Conservation (phyloP, 2,888 invertebrate species). For the Cantharis lateralis region DNA sequence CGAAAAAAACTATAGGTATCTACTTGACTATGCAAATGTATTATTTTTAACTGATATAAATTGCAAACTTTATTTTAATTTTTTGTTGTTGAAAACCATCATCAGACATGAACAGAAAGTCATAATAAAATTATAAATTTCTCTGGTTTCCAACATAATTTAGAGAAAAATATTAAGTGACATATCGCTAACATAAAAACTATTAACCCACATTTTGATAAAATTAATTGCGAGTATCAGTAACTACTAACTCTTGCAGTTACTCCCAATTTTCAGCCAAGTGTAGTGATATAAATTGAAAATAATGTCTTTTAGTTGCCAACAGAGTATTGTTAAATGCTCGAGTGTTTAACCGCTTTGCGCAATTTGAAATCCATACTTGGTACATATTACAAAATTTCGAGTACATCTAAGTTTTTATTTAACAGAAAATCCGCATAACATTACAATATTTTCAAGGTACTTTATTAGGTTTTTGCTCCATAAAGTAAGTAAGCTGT, state of each 20-base stretch:
- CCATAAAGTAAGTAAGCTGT: neutral
- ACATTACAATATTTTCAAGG: neutral
- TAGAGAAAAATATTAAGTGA: neutral
- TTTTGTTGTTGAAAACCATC: neutral
- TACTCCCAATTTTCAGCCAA: conserved; percentile 6
- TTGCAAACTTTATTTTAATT: no score
- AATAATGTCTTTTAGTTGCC: conserved; percentile 13
- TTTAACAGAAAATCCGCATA: neutral
- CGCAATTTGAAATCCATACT: neutral
- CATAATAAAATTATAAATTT: neutral
- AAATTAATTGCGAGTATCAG: neutral
- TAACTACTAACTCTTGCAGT: neutral
- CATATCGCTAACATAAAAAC: neutral
- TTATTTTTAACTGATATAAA: no score
- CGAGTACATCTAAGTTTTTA: neutral
- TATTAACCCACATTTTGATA: neutral
- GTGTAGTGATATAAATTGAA: conserved; percentile 9
- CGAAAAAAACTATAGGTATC: no score
- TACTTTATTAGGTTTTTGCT: neutral
- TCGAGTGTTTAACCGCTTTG: neutral
- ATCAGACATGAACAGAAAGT: neutral
- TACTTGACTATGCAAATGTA: no score
- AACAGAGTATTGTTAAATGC: neutral
- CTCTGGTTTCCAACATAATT: neutral
- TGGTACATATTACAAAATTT: neutral